Percentiles rank a stretch among this genome's conserved stretches.
Evolutionary conservation across 2,888 invertebrate species (phyloP).

Genomic region (Cistogaster globosa): DNA sequence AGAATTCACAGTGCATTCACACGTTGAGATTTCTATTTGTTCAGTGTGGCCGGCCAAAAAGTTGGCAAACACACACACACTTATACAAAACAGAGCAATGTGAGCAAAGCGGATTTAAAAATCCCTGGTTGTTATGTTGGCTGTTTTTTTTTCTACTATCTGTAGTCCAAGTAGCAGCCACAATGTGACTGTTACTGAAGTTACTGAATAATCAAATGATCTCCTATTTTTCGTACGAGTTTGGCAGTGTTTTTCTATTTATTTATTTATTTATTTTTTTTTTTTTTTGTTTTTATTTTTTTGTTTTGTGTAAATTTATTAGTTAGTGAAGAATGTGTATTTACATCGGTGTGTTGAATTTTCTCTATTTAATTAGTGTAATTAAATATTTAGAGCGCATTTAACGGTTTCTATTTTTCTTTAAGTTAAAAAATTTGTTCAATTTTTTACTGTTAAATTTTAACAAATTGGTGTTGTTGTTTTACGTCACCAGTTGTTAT

Average conservation of each 20-base stretch:
- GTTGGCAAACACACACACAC: conserved; percentile 1
- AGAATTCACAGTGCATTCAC: conserved; percentile 70
- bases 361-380: conserved; percentile 81
- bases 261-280: not conserved
- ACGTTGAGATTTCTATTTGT: conserved; percentile 69
- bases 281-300: not conserved
- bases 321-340: conserved; percentile 11
- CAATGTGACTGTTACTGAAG: conserved; percentile 35
- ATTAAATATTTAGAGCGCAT: conserved; percentile 80
- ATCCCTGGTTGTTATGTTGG: not conserved
- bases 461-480: conserved; percentile 35
- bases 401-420: conserved; percentile 46
- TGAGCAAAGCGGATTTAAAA: conserved; percentile 1
- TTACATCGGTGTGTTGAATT: conserved; percentile 75
- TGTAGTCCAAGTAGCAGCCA: conserved; percentile 32
- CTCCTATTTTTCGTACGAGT: not conserved
- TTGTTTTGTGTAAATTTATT: not conserved
- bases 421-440: not conserved
- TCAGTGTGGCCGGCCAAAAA: conserved; percentile 57
- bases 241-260: not conserved
- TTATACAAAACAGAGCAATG: not conserved
- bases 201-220: conserved; percentile 36
- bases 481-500: not conserved
- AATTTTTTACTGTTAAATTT: conserved; percentile 26
- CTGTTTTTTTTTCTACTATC: not conserved